Evolutionary conservation across 2,888 invertebrate species (phyloP), one percentile per base, ranked within the genome.

Genomic region (Stegophylla sp.): DNA sequence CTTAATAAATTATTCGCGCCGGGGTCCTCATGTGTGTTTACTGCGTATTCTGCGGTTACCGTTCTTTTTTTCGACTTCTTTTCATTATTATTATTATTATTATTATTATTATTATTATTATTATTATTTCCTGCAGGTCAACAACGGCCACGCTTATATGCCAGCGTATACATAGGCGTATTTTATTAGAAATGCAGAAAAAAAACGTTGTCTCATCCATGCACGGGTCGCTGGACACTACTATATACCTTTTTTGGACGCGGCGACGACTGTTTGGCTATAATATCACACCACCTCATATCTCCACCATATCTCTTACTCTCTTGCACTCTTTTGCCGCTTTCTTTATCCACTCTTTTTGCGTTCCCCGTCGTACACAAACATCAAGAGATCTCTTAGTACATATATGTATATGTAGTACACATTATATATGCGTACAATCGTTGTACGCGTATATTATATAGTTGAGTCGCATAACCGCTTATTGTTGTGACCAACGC

Each of bases 1-100:
- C 82, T 82, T 82, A 82, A 82, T 82, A 82, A 82, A 82, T 82
- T 82, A 82, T 82, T 82, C 76, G 66, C 59, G 77, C 59, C 69
- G n/a, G 41, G 45, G 45, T 66, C 41, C 76, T 45, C 74, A 26
- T 61, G 48, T 45, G 12, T 51, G 41, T 13, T 7, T 28, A 48
- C 23, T 5, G n/a, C 53, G 34, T 71, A 26, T 23, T 23, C 75
- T 34, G 75, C 53, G 64, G 75, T 75, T 73, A 73, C 73, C 56
- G 61, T 48, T 74, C 26, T 15, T 28, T 28, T 61, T 28, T 61
- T 61, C 26, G 5, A 56, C 43, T 61, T 45, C 26, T 74, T 74
- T 74, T 48, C 73, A 48, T 61, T 41, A 23, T 53, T 56, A 28
- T 20, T 17, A 23, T 12, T 59, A 61, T 28, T 61, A 66, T 43